A percentile compares a stretch with the other conserved stretches of the same genome.
Conservation (phyloP, 2,888 invertebrate species). For the Drosophila rubida region DNA sequence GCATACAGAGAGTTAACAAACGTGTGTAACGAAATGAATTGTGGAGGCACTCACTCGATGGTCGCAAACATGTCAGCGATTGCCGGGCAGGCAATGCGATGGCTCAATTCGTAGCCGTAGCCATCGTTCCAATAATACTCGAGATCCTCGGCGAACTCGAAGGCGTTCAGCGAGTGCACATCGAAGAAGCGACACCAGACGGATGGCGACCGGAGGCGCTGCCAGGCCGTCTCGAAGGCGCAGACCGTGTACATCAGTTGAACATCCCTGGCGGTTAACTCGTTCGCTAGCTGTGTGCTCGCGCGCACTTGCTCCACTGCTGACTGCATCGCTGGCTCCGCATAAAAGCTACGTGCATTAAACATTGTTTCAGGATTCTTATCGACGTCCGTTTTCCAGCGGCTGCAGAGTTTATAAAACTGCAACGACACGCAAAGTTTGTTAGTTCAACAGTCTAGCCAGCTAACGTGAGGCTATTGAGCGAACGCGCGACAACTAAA, state of each 20-base stretch:
- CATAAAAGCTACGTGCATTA: constrained; percentile 87
- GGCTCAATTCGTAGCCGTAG: constrained; percentile 90
- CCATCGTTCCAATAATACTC: constrained; percentile 94
- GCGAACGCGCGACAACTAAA: too few species aligned
- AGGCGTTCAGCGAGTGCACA: constrained; percentile 86
- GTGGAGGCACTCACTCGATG: constrained; percentile 90
- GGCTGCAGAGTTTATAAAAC: constrained; percentile 92
- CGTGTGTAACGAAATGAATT: too few species aligned
- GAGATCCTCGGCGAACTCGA: constrained; percentile 92
- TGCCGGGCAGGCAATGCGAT: constrained; percentile 91
- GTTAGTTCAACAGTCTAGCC: too few species aligned
- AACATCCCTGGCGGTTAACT: constrained; percentile 87
- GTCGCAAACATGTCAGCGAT: constrained; percentile 89
- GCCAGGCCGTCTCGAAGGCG: constrained; percentile 94
- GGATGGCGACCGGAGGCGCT: constrained; percentile 86
- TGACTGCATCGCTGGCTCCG: constrained; percentile 86
- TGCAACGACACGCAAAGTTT: constrained; percentile 86
- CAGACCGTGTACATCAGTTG: constrained; percentile 90
- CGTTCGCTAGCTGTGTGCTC: constrained; percentile 87
- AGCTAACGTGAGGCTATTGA: too few species aligned
- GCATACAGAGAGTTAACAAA: too few species aligned
- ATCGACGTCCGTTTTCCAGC: constrained; percentile 89
- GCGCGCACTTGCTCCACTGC: constrained; percentile 85
- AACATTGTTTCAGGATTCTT: constrained; percentile 88
- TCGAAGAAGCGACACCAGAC: constrained; percentile 93